Evolutionary conservation across 2,113 vertebrate species (phyloP).

Genomic region (Halichoerus grypus): DNA sequence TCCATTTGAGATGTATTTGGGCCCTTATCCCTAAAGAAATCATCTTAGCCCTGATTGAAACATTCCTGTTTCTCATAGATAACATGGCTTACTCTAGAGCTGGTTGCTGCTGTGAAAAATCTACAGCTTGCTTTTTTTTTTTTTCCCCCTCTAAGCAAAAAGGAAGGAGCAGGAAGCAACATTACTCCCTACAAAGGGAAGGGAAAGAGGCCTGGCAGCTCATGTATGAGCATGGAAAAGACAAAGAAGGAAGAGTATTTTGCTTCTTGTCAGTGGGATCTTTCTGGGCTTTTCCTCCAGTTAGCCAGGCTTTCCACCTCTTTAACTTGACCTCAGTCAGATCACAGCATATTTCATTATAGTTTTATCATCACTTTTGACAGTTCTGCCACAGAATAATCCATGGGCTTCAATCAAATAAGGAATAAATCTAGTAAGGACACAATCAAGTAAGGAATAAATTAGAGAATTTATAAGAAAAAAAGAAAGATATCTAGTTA

Average conservation of each 20-base stretch:
- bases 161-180: background rate
- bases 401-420: background rate
- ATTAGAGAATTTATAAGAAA: background rate
- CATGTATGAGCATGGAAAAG: background rate
- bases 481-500: background rate
- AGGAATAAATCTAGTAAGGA: background rate
- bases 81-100: conserved; percentile 2
- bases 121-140: background rate
- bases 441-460: background rate
- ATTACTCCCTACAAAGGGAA: background rate
- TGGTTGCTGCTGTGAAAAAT: conserved; percentile 5
- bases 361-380: background rate
- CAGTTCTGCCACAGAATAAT: background rate
- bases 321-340: background rate
- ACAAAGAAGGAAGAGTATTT: background rate
- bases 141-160: background rate
- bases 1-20: conserved; percentile 65
- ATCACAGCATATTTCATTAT: background rate
- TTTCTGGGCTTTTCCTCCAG: background rate
- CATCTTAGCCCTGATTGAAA: conserved; percentile 55
- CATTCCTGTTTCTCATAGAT: conserved; percentile 51
- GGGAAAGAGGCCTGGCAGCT: background rate
- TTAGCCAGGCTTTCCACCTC: background rate
- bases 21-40: conserved; percentile 72
- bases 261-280: background rate